Base-by-base conservation (phyloP, 2,797 vertebrate genomes). In the Sebastolobus alascanus region DNA sequence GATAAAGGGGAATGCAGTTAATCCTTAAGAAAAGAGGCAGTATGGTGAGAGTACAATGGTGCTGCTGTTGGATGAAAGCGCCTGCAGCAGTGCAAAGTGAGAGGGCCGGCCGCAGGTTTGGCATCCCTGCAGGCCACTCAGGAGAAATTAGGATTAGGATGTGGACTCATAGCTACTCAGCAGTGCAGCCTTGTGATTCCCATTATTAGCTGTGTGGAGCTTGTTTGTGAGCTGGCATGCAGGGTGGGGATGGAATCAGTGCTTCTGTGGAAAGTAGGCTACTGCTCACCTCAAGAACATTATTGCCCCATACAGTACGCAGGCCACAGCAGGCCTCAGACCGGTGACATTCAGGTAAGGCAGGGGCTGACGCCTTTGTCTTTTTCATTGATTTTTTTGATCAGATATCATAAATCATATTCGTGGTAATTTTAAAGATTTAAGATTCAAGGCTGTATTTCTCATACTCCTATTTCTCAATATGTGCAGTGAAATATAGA, bases 201-300 rank as follows among this genome's bases (percentile, higher is more conserved):
- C 75, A 89, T 93, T 90, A 90, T 92, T 91, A 94, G 85, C 81
- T 38, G 73, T 77, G 43, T 86, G 54, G 78, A 77, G 83, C 80
- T 86, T 71, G 85, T 82, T 75, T 82, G 76, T 72, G 64, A 71
- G 46, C 54, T 80, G 88, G 84, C 85, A 71, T 70, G 35, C 77
- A 52, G 68, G 61, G 37, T 22, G 71, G 27, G 56, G 69, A 70
- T 18, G 68, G 60, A 63, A 52, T 72, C 22, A 25, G 54, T 52
- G 25, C 61, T 33, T 43, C 55, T 29, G 59, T 63, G 31, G 56
- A 64, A 18, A 76, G 67, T 70, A 74, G 64, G 46, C 40, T 72
- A 13, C 55, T n/a, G 40, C 50, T 73, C 63, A 25, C 13, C 12
- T 58, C 64, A 43, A 73, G 22, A 55, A 43, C 29, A 61, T 40